phyloP scores from a whole-genome alignment of 2,797 vertebrate genomes.

The Parotocinclus haroldoi region DNA sequence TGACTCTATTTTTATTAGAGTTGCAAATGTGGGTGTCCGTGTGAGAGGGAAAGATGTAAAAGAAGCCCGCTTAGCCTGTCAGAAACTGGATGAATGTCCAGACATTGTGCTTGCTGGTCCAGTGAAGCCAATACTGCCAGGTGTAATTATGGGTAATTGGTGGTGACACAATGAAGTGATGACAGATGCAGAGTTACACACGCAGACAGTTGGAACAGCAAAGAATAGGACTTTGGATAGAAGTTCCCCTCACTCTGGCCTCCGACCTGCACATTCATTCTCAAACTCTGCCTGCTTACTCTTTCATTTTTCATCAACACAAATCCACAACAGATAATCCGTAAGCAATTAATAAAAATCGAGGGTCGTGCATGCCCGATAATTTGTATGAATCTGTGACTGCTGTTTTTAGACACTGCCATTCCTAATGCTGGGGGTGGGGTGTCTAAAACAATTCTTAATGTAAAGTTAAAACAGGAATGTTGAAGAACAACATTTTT shows the following conservation, averaged over 20 bases:
- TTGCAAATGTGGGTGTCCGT: not conserved
- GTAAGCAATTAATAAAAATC: no score
- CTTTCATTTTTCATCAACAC: not conserved
- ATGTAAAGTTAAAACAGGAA: no score
- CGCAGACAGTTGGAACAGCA: constrained; percentile 14
- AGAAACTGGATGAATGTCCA: constrained; percentile 55
- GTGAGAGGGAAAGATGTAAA: constrained; percentile 26
- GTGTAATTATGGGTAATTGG: constrained; percentile 74
- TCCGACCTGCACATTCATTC: constrained; percentile 66
- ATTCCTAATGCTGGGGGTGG: no score
- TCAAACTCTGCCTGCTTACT: constrained; percentile 33
- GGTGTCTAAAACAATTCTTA: no score
- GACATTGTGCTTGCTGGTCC: constrained; percentile 61
- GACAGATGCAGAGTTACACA: constrained; percentile 60
- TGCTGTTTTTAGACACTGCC: no score
- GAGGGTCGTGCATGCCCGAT: no score
- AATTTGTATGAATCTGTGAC: no score
- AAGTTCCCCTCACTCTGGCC: constrained; percentile 27
- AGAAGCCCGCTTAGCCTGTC: constrained; percentile 20
- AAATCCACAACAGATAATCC: no score
- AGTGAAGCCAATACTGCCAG: constrained; percentile 62
- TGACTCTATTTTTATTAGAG: no score
- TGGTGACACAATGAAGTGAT: constrained; percentile 69
- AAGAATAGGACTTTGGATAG: not conserved
- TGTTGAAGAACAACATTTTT: no score